Percentiles rank a stretch among this genome's conserved stretches.
Evolutionary conservation across 2,797 vertebrate genomes (phyloP).

Genomic region (Halcyon chelicuti): DNA sequence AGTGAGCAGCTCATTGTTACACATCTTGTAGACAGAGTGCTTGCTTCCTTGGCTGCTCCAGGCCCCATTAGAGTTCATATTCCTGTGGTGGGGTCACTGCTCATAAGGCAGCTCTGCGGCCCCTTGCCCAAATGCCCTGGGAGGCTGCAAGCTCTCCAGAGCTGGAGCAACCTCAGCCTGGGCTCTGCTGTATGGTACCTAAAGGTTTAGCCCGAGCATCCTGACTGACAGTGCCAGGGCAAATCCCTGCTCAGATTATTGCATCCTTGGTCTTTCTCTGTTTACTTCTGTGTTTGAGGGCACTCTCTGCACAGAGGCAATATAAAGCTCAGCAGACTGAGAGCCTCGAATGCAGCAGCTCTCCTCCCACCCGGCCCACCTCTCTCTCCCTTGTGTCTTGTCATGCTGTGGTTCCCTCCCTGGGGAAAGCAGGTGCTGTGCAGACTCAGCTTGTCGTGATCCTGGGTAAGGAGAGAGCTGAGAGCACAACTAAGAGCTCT

Average conservation of each 20-base stretch:
- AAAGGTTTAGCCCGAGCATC: neutral
- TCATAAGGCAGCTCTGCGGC: neutral
- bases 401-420: rapidly evolving
- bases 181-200: neutral
- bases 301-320: neutral
- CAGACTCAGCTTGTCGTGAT: neutral
- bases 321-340: neutral
- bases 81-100: neutral
- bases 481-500: neutral
- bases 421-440: neutral
- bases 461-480: neutral
- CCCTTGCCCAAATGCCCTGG: neutral
- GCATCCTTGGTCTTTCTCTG: neutral
- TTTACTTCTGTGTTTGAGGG: rapidly evolving
- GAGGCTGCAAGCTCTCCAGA: neutral
- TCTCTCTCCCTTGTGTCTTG: too few relatives aligned
- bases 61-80: rapidly evolving
- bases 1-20: neutral
- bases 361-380: neutral
- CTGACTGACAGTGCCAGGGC: neutral
- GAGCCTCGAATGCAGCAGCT: neutral
- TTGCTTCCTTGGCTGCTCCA: rapidly evolving
- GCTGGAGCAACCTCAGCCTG: neutral
- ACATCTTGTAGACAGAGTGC: rapidly evolving
- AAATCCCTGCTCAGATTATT: rapidly evolving